phyloP scores from a whole-genome alignment of 2,113 vertebrate genomes.

The Pterocles gutturalis region DNA sequence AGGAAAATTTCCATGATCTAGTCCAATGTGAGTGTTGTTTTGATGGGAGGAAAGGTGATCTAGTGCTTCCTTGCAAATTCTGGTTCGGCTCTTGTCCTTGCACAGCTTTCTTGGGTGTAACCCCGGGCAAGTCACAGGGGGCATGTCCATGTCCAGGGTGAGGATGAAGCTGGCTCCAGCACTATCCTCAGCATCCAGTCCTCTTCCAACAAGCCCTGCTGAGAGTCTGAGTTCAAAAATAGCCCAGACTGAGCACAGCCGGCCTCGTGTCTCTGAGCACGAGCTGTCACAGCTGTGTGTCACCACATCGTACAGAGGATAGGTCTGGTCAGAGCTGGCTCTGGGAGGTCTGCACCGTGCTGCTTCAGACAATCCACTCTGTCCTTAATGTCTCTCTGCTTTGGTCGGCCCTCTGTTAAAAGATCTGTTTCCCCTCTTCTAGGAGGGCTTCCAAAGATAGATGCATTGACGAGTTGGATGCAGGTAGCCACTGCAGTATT shows the following conservation, averaged over 20 bases:
- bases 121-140: neutral
- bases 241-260: neutral
- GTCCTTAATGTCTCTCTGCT: neutral
- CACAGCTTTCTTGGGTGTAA: neutral
- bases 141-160: rapidly evolving
- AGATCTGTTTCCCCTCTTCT: neutral
- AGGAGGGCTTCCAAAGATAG: neutral
- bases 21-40: neutral
- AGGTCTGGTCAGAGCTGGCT: neutral
- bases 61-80: neutral
- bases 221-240: neutral
- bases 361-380: neutral
- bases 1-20: neutral
- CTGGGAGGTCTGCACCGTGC: neutral
- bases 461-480: neutral
- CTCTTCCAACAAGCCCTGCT: neutral
- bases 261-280: neutral
- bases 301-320: rapidly evolving
- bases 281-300: neutral
- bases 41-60: neutral
- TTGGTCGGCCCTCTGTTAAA: neutral
- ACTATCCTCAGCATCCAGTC: neutral
- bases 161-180: neutral
- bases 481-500: neutral
- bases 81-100: neutral